Evolutionary conservation across 2,797 vertebrate genomes (phyloP), one percentile per base, ranked within the genome.

Genomic region (Gorsachius magnificus): DNA sequence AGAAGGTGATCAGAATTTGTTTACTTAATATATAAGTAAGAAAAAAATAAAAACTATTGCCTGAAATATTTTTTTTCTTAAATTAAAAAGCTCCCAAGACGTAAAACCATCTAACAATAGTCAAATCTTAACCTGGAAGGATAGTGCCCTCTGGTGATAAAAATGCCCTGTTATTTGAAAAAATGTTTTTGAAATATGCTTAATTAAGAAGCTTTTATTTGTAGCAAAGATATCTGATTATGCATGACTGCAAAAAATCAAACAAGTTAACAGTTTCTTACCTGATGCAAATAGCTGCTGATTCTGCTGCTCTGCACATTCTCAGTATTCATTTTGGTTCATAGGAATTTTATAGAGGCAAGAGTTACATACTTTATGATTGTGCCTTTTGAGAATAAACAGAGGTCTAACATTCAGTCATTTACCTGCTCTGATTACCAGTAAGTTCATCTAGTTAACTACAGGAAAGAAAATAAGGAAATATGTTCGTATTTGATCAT

Each of bases 101-200:
- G 9, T n/a, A 89, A 90, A 89, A 26, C 2, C 31, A 33, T 17
- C 22, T 16, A 76, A 77, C 4, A 65, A 26, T 1, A 65, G 18
- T 63, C 85, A 64, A 76, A 43, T 66, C 38, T 53, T 80, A 93
- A 89, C 58, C 91, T 97, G 87, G 95, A 96, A 96, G 77, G 76
- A 92, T 58, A 95, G 95, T 95, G 97, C 96, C 96, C 97, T 94
- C 97, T 97, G 87, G 95, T 96, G 96, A 92, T 92, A 91, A 61
- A 94, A 92, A 86, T 74, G 8, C 8, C 76, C 17, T 46, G 20
- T 64, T 84, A 87, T 84, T 86, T 83, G 20, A 41, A 75, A 77
- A n/a, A n/a, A n/a, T 66, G 15, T 7, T 58, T 96, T 79, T 72
- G 4, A 94, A 76, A 93, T 56, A 69, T 12, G 11, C 51, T 87